phyloP scores from a whole-genome alignment of 2,888 invertebrate genomes.

The Spisula solida region DNA sequence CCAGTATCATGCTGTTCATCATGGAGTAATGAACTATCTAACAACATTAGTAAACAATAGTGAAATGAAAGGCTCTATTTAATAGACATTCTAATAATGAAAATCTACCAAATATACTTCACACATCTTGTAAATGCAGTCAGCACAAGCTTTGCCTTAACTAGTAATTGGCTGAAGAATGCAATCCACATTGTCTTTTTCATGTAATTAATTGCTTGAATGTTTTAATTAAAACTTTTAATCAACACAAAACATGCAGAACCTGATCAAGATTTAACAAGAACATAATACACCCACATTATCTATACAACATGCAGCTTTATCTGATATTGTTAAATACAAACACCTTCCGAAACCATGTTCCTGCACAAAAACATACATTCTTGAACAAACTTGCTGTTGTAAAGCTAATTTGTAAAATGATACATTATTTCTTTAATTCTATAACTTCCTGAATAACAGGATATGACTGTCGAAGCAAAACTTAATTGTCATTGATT shows the following conservation, averaged over 20 bases:
- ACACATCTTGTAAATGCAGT: not conserved
- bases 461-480: slow-evolving; percentile 18
- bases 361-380: slow-evolving; percentile 2
- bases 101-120: not conserved
- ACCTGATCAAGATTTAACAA: not conserved
- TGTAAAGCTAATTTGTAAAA: slow-evolving; percentile 22
- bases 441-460: slow-evolving; percentile 25
- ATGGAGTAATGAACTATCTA: no score
- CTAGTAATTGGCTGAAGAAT: not conserved
- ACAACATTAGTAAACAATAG: no score
- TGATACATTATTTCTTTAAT: slow-evolving; percentile 34
- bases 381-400: not conserved
- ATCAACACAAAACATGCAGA: not conserved
- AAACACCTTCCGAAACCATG: not conserved
- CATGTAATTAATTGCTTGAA: not conserved
- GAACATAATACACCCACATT: not conserved
- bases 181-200: not conserved
- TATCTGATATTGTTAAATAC: not conserved
- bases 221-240: not conserved
- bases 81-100: not conserved
- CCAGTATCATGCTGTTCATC: no score
- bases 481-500: slow-evolving; percentile 31
- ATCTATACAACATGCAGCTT: not conserved
- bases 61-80: no score
- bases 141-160: not conserved